Evolutionary conservation across 2,797 vertebrate genomes (phyloP).

Genomic region (Amazonetta brasiliensis): DNA sequence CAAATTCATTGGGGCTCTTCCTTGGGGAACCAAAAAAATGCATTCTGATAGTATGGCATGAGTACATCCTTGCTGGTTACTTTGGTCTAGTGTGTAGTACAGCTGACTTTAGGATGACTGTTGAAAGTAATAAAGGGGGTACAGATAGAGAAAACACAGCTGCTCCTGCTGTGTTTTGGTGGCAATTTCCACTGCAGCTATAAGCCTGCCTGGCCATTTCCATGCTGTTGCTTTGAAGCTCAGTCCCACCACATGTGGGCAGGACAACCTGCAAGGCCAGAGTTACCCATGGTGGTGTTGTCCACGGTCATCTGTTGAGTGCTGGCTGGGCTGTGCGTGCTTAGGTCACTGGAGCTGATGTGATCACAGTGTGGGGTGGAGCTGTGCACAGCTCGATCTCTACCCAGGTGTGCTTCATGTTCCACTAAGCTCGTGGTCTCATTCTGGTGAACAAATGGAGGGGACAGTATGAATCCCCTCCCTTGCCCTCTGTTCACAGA

Average conservation of each 20-base stretch:
- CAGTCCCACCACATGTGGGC: accelerated
- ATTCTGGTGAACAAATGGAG: not conserved
- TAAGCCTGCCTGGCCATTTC: not conserved
- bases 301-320: not conserved
- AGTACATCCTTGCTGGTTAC: not conserved
- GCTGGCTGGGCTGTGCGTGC: not conserved
- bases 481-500: not conserved
- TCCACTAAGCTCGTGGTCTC: not conserved
- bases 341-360: not conserved
- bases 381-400: not conserved
- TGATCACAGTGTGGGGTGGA: not conserved
- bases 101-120: not conserved
- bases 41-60: not conserved
- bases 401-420: accelerated
- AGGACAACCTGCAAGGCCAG: not conserved
- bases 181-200: accelerated
- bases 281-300: not conserved
- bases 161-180: not conserved
- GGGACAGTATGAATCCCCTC: accelerated
- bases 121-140: not conserved
- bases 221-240: not conserved
- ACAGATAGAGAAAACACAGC: not conserved
- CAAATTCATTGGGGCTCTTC: not conserved
- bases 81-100: not conserved
- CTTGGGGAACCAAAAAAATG: not conserved